phyloP scores from a whole-genome alignment of 2,888 invertebrate genomes.

The Coenonympha arcania region DNA sequence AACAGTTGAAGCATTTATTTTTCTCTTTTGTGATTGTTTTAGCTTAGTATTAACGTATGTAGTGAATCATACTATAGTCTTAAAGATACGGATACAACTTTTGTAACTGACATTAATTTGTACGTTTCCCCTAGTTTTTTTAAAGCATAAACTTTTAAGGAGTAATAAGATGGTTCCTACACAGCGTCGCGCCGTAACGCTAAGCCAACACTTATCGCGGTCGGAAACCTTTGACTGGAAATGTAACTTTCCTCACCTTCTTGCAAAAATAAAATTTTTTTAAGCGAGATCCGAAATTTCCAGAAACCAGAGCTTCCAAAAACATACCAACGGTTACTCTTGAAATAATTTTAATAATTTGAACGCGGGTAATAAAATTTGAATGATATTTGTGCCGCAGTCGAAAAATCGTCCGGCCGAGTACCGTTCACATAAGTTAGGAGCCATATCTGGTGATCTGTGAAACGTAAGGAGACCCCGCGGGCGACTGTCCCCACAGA shows the following conservation, averaged over 20 bases:
- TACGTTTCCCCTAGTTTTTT: no score
- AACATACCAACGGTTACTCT: not conserved
- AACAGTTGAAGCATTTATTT: not conserved
- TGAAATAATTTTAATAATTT: not conserved
- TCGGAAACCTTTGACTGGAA: no score
- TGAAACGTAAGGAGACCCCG: slow-evolving; percentile 51
- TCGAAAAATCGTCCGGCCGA: slow-evolving; percentile 18
- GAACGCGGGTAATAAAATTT: slow-evolving; percentile 1
- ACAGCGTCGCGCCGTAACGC: no score
- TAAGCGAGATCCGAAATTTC: no score
- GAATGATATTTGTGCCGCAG: slow-evolving; percentile 15
- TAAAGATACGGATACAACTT: no score
- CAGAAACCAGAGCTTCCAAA: no score
- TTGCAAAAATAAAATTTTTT: no score
- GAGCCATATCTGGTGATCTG: slow-evolving; percentile 65
- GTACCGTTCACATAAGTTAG: slow-evolving; percentile 45
- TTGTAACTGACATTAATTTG: no score
- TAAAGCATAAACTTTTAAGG: no score
- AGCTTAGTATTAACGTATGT: not conserved
- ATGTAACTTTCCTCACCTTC: no score
- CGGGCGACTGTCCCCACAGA: slow-evolving; percentile 47
- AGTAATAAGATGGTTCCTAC: no score
- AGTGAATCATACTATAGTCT: not conserved
- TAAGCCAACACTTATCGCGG: no score
- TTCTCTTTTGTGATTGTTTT: not conserved